Evolutionary conservation across 2,113 vertebrate species (phyloP), one percentile per base, ranked within the genome.

Genomic region (Megalops atlanticus): DNA sequence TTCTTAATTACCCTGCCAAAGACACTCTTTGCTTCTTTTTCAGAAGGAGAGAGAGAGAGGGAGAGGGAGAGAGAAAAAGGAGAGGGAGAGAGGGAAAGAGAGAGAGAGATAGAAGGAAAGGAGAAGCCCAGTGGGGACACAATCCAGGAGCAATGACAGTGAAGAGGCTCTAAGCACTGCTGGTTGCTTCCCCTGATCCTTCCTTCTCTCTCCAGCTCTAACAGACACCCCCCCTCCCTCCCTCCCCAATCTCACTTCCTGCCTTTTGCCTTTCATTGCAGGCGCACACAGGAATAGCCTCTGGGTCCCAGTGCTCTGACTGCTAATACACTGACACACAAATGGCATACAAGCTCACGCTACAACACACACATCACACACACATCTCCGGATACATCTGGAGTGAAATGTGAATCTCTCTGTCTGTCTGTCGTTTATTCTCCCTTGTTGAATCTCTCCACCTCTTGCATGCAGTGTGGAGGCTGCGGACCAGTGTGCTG

Each of bases 1-100:
- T 96, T 97, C 97, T 98, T 98, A 98, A 98, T 98, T 94, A 94
- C 92, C 92, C 92, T 92, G 91, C 92, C 93, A 92, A 64, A 94
- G 91, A 93, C 92, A 89, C 91, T 89, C 88, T 91, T 87, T 91
- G 91, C 87, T 80, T 85, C 84, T 90, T 84, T 87, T 91, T 90
- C 58, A 77, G n/a, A 74, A 31, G 77, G 24, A 86, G 76, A 78
- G 41, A 49, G 31, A 43, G 45, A 83, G 88, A 89, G 87, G 88
- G 31, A 35, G 45, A 83, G 88, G 89, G 87, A 89, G 72, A 83
- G 83, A 82, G 64, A 82, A 58, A 58, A 78, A 72, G 39, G 81
- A 41, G 79, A 69, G 73, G 69, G 76, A 83, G 73, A 77, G 49
- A 49, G 79, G 74, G 73, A 74, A 80, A 76, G 70, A 85, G 84